Evolutionary conservation across 1,140 invertebrate genomes (phyloP), one percentile per base, ranked within the genome.

Genomic region (Hormaphis cornu): DNA sequence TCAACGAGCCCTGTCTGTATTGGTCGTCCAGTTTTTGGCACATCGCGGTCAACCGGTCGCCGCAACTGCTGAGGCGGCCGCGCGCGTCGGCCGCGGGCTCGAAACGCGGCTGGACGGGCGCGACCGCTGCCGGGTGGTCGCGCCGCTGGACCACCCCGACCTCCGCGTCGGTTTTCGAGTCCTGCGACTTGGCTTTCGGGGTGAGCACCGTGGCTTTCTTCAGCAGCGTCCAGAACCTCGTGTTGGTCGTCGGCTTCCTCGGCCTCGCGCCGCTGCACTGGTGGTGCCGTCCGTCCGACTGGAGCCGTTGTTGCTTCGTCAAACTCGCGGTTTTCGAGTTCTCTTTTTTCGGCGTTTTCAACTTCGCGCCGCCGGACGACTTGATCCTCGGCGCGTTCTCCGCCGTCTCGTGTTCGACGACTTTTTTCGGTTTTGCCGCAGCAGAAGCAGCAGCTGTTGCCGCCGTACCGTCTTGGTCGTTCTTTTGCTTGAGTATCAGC

Each of bases 401-500:
- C 1, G 22, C 8, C 3, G 24, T 10, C 18, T 50, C 44, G 33
- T 10, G 28, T 10, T 50, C 61, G 3, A n/a, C n/a, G n/a, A 22
- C 7, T 14, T 46, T 44, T 7, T 50, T 66, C 3, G 3, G 20
- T 33, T 33, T 66, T 33, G n/a, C n/a, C n/a, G n/a, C n/a, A n/a
- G n/a, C n/a, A n/a, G n/a, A n/a, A n/a, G n/a, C n/a, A n/a, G n/a
- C n/a, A n/a, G n/a, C n/a, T n/a, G 22, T 66, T 66, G 30, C 26
- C 30, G 14, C 20, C 10, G 24, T 9, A 2, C 2, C 72, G 56
- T 88, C 85, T 59, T 80, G 80, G 72, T 90, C 89, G 75, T 87
- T 87, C 77, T 89, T 91, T 12, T 87, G 85, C 77, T 90, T 91
- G 9, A 93, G 80, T 58, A 91, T 79, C 35, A 90, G 79, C 22